phyloP scores from a whole-genome alignment of 35 echinoderm and acorn worm species.

The Apostichopus californicus region DNA sequence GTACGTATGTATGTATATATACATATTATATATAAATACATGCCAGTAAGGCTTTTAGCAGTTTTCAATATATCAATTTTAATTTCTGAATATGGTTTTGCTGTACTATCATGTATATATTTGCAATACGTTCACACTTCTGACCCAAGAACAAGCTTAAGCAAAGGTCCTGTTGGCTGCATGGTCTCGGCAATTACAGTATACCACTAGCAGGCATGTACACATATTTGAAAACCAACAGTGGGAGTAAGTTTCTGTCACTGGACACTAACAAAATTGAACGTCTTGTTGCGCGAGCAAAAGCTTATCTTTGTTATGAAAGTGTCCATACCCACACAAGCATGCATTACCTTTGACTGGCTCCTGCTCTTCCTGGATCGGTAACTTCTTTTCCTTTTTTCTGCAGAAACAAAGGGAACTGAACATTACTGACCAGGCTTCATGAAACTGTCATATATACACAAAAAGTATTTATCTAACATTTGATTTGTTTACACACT shows the following conservation, averaged over 20 bases:
- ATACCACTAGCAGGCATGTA: not conserved
- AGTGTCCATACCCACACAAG: not conserved
- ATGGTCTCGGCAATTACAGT: not conserved
- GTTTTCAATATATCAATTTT: too few species aligned
- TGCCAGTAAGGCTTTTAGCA: too few species aligned
- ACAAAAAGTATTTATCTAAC: too few species aligned
- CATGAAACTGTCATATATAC: too few species aligned
- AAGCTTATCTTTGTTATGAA: not conserved
- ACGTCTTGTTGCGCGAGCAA: not conserved
- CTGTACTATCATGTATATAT: too few species aligned
- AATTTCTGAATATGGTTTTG: too few species aligned
- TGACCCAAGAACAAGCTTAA: not conserved
- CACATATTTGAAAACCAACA: not conserved
- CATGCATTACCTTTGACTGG: constrained; percentile 34
- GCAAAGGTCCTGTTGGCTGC: not conserved
- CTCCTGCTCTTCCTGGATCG: constrained; percentile 34
- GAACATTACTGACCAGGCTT: too few species aligned
- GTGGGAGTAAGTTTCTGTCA: not conserved
- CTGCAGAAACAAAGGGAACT: not conserved
- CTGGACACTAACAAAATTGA: not conserved
- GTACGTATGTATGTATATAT: too few species aligned
- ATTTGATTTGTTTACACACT: not conserved
- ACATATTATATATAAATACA: too few species aligned
- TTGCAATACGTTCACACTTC: not conserved
- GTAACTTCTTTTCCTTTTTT: constrained; percentile 26